These are phyloP conservation scores for Aphidius ervi DNA, from an alignment of 1,140 invertebrate genomes.

Conservation along the genomic window DNA sequence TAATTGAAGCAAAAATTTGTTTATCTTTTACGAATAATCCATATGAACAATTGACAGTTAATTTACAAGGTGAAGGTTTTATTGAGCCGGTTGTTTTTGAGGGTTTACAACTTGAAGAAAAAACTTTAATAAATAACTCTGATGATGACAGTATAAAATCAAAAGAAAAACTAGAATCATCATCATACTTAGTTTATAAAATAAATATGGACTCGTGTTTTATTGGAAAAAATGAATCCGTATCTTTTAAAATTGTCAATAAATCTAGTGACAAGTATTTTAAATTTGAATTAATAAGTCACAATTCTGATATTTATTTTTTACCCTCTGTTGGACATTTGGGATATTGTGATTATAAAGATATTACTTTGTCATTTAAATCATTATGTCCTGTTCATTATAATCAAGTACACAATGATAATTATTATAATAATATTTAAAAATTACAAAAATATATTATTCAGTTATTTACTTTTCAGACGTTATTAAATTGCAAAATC, in stretches of 20 bases:
- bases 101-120: constrained; percentile 25
- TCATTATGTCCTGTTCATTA: constrained; percentile 26
- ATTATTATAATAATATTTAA: background rate
- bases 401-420: constrained; percentile 26
- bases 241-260: constrained; percentile 35
- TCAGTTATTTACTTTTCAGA: constrained; percentile 22
- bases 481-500: constrained; percentile 28
- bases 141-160: background rate
- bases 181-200: constrained; percentile 25
- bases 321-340: constrained; percentile 39
- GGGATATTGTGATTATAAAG: constrained; percentile 27
- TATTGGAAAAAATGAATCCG: constrained; percentile 32
- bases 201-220: constrained; percentile 36
- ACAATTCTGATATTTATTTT: constrained; percentile 31
- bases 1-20: constrained; percentile 23
- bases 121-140: background rate
- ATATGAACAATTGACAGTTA: constrained; percentile 32
- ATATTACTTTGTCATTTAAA: constrained; percentile 34
- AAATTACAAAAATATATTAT: background rate
- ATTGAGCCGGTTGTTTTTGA: constrained; percentile 33
- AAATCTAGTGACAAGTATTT: constrained; percentile 32
- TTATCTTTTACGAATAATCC: constrained; percentile 37
- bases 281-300: constrained; percentile 36
- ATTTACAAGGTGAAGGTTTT: constrained; percentile 33
- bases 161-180: background rate